phyloP scores from a whole-genome alignment of 2,888 invertebrate species.

The Ceraclea dissimilis region DNA sequence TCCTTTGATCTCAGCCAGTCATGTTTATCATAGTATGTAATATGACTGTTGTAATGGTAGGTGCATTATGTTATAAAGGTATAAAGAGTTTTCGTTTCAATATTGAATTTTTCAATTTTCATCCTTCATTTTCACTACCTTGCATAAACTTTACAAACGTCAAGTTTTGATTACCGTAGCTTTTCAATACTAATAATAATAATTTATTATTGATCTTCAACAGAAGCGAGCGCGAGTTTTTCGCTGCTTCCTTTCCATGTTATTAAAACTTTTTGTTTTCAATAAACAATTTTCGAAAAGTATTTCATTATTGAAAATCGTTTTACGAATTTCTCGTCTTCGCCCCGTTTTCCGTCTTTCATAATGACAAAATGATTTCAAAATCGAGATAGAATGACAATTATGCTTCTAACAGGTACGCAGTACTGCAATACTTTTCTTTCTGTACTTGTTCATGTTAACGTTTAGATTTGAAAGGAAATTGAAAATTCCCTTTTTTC shows the following conservation, averaged over 20 bases:
- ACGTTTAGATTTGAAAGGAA: conserved; percentile 1
- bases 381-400: conserved; percentile 3
- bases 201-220: too few relatives aligned
- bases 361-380: conserved; percentile 2
- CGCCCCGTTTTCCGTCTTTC: not conserved
- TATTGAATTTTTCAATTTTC: too few relatives aligned
- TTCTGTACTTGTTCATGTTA: not conserved
- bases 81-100: too few relatives aligned
- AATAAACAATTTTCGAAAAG: conserved; percentile 1
- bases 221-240: not conserved
- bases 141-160: too few relatives aligned
- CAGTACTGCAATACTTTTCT: not conserved
- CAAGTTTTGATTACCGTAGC: too few relatives aligned
- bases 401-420: not conserved
- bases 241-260: not conserved
- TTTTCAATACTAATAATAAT: too few relatives aligned
- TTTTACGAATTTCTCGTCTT: not conserved
- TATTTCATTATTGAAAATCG: not conserved
- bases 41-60: too few relatives aligned
- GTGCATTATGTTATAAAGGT: too few relatives aligned
- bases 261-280: conserved; percentile 1
- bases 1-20: too few relatives aligned
- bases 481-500: not conserved
- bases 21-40: too few relatives aligned
- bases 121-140: too few relatives aligned